Conservation (phyloP, 2,888 invertebrate species). For the Eueremaeus valkanovi region DNA sequence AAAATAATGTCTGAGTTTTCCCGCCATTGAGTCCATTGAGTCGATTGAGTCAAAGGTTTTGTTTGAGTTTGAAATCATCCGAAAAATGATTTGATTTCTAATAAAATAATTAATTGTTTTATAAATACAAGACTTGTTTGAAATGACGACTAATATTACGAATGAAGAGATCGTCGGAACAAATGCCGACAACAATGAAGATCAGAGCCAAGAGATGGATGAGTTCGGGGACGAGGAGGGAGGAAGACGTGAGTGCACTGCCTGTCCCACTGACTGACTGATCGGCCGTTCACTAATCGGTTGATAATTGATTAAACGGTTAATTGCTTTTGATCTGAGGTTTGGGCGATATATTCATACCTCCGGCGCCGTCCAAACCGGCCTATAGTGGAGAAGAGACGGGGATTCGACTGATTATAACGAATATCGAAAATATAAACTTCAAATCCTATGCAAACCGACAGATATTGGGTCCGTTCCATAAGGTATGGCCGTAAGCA, state of each 20-base stretch:
- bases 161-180: no score
- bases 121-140: no score
- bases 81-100: no score
- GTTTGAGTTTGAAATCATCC: no score
- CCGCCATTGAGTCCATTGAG: no score
- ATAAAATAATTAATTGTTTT: no score
- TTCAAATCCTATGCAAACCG: constrained; percentile 94
- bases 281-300: no score
- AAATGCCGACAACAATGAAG: neutral
- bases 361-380: constrained; percentile 62
- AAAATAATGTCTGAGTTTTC: no score
- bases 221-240: neutral
- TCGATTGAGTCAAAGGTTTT: no score
- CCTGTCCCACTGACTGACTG: no score
- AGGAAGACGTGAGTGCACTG: neutral
- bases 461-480: constrained; percentile 83
- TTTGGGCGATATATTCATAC: constrained; percentile 67
- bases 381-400: constrained; percentile 66
- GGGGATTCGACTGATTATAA: constrained; percentile 82
- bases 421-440: constrained; percentile 81
- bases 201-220: neutral
- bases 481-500: constrained; percentile 83
- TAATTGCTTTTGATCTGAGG: constrained; percentile 25
- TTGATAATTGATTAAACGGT: neutral
- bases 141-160: no score